These are phyloP conservation scores for Atethmia centrago DNA, from an alignment of 2,888 invertebrate genomes.

Conservation along the genomic window DNA sequence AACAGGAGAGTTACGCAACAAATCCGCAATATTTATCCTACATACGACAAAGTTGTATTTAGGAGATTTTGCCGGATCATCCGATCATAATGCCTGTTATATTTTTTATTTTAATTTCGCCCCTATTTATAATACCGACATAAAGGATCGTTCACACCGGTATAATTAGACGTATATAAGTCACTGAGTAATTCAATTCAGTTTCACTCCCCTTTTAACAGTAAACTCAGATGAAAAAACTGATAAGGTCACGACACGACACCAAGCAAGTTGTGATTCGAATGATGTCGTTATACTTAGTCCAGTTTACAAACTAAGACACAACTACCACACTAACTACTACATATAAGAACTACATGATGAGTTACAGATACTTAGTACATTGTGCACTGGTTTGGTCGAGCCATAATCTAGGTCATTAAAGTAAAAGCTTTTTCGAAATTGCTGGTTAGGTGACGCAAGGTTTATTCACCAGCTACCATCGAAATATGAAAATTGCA, in stretches of 20 bases:
- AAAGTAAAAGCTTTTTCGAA: not conserved
- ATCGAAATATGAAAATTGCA: not conserved
- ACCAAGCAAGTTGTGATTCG: slow-evolving; percentile 11
- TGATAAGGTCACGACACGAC: slow-evolving; percentile 19
- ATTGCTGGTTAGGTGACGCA: no score
- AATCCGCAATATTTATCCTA: slow-evolving; percentile 25
- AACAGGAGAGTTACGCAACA: slow-evolving; percentile 29
- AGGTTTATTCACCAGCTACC: not conserved
- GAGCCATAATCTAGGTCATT: not conserved
- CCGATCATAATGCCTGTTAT: slow-evolving; percentile 17
- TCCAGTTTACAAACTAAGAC: not conserved
- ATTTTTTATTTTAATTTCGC: slow-evolving; percentile 24
- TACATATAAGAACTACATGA: not conserved
- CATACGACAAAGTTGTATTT: slow-evolving; percentile 50
- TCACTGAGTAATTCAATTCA: slow-evolving; percentile 13
- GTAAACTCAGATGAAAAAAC: not conserved
- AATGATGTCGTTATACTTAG: not conserved
- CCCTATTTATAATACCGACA: slow-evolving; percentile 10
- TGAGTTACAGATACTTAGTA: not conserved
- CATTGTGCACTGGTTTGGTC: not conserved
- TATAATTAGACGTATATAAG: slow-evolving; percentile 15
- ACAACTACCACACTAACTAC: no score
- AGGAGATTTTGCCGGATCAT: slow-evolving; percentile 48
- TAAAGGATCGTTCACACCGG: not conserved
- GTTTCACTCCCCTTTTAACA: not conserved